Base-by-base conservation (phyloP, 2,113 vertebrate genomes). In the Larimichthys crocea region DNA sequence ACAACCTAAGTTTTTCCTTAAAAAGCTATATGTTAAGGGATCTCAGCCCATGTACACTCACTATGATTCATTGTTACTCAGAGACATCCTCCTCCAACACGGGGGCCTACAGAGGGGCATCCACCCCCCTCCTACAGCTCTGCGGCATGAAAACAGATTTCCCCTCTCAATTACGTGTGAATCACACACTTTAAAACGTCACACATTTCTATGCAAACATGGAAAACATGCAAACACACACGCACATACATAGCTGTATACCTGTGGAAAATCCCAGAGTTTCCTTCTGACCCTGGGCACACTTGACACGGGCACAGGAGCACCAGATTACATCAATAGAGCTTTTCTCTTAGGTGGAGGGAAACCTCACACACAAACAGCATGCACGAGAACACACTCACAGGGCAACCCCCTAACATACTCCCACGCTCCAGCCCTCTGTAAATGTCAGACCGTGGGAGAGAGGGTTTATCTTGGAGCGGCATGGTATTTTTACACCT, bases 401-500 rank as follows among this genome's bases (percentile, higher is more conserved):
- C 64, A 82, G 90, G 90, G 89, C 85, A 90, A 92, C 85, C 92
- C 91, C 83, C 76, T 92, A 65, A 74, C 66, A 77, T 63, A 91
- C 89, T 91, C 90, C 90, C 89, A 90, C 83, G 87, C 91, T 93
- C 89, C 84, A 84, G 85, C 84, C 92, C 89, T 91, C 87, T 81
- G 92, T 91, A 94, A 95, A 94, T 94, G 93, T 94, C 93, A 94
- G 79, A 80, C 83, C 60, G 75, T 84, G 75, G 86, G 91, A 93
- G 82, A 90, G 84, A 77, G 64, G 87, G 93, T 94, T 95, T 94
- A 92, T 93, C 91, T 95, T 95, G 94, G 93, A 95, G 76, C 50
- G 0, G 65, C 20, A 22, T 82, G 75, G 87, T 94, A 94, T 95
- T 94, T 95, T 95, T 93, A 92, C 93, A 95, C 94, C 90, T 92